Base-by-base conservation (phyloP, 2,888 invertebrate species). In the Limnephilus rhombicus region DNA sequence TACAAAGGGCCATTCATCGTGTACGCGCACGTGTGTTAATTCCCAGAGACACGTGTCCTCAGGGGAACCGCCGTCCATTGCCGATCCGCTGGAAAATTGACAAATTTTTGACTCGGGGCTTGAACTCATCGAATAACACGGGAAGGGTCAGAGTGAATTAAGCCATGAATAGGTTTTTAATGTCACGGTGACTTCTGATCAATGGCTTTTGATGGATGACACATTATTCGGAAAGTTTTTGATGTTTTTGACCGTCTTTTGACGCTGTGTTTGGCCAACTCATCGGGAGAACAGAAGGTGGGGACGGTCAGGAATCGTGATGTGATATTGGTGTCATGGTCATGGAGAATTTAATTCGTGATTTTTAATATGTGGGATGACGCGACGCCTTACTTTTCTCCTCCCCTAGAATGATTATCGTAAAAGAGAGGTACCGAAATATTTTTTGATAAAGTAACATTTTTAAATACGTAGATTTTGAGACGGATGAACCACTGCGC, bases 21-120 rank as follows among this genome's bases (percentile, higher is more conserved):
- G 90, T 89, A 91, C 90, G 87, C 85, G 92, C 92, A 92, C 92
- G 92, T 92, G 92, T 89, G 87, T 87, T 85, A 92, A 90, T 92
- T 90, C 82, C 68, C 37, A 15, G 85, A 41, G 89, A 88, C 92
- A 92, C 92, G 92, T 92, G 92, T 87, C 92, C 82, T 34, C 37
- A 29, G 86, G 91, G 91, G 45, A 41, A 37, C 41, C 37, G n/a
- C 37, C 80, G 29, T 37, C n/a, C 80, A n/a, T 12, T 29, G 18
- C 37, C 49, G 18, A 29, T 15, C 81, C 29, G 68, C 87, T 87
- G 87, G 87, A 87, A 87, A 87, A 87, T 87, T 68, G 53, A 31
- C 87, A 87, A 68, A 68, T 87, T 68, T 82, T 82, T 82, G 34
- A 82, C 68, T 68, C 68, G n/a, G 68, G 68, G 68, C 68, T 68